These are phyloP conservation scores for Oncorhynchus clarkii DNA, from an alignment of 2,113 vertebrate genomes.

Conservation along the genomic window DNA sequence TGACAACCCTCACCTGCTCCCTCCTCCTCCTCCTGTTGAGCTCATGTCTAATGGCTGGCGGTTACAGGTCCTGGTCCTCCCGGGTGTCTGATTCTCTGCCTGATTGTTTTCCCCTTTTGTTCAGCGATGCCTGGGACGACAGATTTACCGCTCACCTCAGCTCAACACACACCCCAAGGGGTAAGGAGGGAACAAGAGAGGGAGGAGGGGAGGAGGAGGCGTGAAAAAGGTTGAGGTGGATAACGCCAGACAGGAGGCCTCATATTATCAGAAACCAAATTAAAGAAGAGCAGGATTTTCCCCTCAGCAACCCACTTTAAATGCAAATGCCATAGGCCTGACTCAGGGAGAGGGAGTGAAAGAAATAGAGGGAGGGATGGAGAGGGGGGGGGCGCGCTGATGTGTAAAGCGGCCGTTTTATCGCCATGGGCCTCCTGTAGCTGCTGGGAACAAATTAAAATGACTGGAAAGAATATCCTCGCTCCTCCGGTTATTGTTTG, in stretches of 20 bases:
- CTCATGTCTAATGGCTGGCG: not conserved
- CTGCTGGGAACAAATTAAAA: conserved; percentile 39
- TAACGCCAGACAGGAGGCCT: conserved; percentile 4
- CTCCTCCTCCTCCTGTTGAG: not conserved
- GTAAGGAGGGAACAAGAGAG: not conserved
- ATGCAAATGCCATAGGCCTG: conserved; percentile 46
- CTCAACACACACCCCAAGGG: not conserved
- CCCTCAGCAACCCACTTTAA: conserved; percentile 37
- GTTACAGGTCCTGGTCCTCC: not conserved
- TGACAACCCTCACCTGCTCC: not conserved
- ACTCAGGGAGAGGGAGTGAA: conserved; percentile 24
- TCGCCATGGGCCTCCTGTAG: conserved; percentile 25
- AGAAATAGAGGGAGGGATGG: not conserved
- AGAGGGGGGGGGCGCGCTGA: conserved; percentile 9
- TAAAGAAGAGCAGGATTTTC: conserved; percentile 42
- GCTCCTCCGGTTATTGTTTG: conserved; percentile 14
- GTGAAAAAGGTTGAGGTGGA: not conserved
- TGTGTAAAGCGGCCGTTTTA: conserved; percentile 40
- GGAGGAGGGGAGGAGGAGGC: conserved; percentile 5
- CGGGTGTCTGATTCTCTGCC: not conserved
- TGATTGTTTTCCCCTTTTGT: conserved; percentile 14
- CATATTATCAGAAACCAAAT: conserved; percentile 40
- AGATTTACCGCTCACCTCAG: not conserved
- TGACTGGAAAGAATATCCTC: conserved; percentile 22
- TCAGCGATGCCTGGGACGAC: not conserved